Evolutionary conservation across 2,888 invertebrate genomes (phyloP).

Genomic region (Eupithecia inturbata): DNA sequence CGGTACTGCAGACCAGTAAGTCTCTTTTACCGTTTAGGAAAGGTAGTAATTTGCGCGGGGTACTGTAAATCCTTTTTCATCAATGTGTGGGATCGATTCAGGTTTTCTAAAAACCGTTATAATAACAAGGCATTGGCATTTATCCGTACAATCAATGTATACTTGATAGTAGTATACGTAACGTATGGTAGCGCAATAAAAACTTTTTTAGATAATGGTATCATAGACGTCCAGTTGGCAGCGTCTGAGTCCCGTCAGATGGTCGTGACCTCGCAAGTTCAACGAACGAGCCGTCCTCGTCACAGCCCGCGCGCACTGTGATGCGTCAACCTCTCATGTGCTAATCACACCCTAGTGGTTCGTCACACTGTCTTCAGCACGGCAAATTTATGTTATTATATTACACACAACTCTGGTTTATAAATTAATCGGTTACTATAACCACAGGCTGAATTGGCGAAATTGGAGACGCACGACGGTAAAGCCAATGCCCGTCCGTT

Average conservation of each 20-base stretch:
- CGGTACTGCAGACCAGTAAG: background rate
- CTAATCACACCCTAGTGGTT: conserved; percentile 46
- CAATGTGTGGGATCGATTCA: background rate
- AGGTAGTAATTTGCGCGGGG: background rate
- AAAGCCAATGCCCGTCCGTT: conserved; percentile 16
- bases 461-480: conserved; percentile 11
- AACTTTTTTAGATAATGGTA: conserved; percentile 6
- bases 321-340: conserved; percentile 69
- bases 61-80: background rate
- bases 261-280: conserved; percentile 82
- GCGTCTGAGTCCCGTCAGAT: conserved; percentile 66
- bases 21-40: background rate
- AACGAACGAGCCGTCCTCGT: conserved; percentile 73
- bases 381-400: conserved; percentile 13
- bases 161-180: background rate
- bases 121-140: background rate
- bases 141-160: background rate
- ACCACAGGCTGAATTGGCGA: background rate
- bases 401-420: background rate
- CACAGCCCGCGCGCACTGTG: conserved; percentile 67
- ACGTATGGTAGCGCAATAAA: background rate
- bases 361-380: conserved; percentile 27
- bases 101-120: background rate
- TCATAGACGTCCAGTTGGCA: conserved; percentile 18
- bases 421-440: background rate